Evolutionary conservation across 2,888 invertebrate genomes (phyloP).

Genomic region (Unio pictorum): DNA sequence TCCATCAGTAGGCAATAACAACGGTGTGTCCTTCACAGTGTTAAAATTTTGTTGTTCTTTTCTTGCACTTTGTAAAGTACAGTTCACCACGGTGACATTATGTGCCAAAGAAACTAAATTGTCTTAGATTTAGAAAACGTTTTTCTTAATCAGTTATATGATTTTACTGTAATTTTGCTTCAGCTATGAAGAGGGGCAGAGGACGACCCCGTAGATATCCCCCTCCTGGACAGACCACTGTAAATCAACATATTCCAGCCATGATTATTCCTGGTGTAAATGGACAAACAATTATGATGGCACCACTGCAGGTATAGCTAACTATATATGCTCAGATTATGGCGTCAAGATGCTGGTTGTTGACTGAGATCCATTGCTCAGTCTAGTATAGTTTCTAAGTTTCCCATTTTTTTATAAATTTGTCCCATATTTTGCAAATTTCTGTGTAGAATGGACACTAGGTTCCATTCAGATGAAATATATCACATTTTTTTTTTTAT

Average conservation of each 20-base stretch:
- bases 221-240: slow-evolving; percentile 45
- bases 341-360: not conserved
- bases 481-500: no score
- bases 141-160: not conserved
- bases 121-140: not conserved
- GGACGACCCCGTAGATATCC: slow-evolving; percentile 69
- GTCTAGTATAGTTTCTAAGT: not conserved
- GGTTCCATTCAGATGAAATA: no score
- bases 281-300: slow-evolving; percentile 70
- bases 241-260: slow-evolving; percentile 63
- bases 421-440: no score
- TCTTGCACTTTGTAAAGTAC: no score
- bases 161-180: slow-evolving; percentile 6
- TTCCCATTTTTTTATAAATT: not conserved
- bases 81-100: no score
- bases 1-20: not conserved
- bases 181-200: slow-evolving; percentile 64
- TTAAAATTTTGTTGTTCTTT: no score
- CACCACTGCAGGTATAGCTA: slow-evolving; percentile 59
- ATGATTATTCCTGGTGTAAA: slow-evolving; percentile 68
- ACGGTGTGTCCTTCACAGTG: not conserved
- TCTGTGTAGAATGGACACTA: no score
- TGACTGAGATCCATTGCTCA: not conserved
- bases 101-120: not conserved
- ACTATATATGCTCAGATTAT: not conserved